Evolutionary conservation across 2,888 invertebrate genomes (phyloP), one percentile per base, ranked within the genome.

Genomic region (Drosophila nr. medialis): DNA sequence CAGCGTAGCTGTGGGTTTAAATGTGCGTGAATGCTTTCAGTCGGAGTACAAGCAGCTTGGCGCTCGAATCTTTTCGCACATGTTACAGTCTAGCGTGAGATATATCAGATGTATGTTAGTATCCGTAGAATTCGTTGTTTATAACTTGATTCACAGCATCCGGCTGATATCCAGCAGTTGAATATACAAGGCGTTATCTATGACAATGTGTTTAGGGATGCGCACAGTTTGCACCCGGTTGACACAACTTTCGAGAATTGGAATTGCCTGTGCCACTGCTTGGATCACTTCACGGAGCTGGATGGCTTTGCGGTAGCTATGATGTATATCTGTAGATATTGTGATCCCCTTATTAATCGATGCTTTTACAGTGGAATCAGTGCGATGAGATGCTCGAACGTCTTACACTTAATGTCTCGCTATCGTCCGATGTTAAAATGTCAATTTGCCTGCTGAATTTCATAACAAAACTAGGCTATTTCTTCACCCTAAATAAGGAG

Each of bases 111-210:
- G 0, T 4, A 27, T 7, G 3, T 32, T 13, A 18, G 11, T 30
- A 18, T 32, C 11, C 24, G 4, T 24, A 13, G 13, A 18, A 29
- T 21, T 0, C 13, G 51, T 53, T 48, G 11, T 10, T 29, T 50
- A 36, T 29, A n/a, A 10, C 11, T 50, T 32, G 1, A 61, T 30
- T 40, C 49, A 4, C 42, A 92, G 92, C 49, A 76, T 36, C 38
- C 74, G 11, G 66, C 55, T 13, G 87, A 91, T 61, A 82, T 93
- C 24, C 77, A 84, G 32, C 71, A 85, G 11, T 66, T 91, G 2
- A 93, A 93, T 62, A 84, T 93, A 27, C 91, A 93, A 24, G 80
- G 89, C 11, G 92, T 93, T 1, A 90, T 93, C 15, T 93, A 90
- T 56, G 91, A 92, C 53, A 81, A 89, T 64, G 83, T 91, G 2